phyloP scores from a whole-genome alignment of 2,113 vertebrate genomes.

The Vicugna pacos region DNA sequence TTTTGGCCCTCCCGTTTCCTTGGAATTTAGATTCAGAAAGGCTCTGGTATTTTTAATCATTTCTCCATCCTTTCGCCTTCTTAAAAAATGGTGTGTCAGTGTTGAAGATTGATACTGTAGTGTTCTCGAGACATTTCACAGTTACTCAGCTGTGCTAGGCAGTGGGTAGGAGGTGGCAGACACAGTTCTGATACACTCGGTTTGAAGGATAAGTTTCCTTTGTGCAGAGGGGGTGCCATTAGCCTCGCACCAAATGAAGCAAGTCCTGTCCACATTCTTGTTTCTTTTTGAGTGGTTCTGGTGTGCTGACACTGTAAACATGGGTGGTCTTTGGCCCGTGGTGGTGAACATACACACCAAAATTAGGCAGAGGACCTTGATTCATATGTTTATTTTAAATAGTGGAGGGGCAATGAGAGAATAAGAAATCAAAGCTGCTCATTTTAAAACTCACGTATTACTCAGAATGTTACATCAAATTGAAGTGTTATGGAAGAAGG shows the following conservation, averaged over 20 bases:
- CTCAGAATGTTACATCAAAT: not conserved
- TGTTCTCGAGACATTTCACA: not conserved
- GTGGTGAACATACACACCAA: not conserved
- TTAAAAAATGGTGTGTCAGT: not conserved
- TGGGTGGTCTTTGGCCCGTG: not conserved
- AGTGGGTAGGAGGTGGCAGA: not conserved
- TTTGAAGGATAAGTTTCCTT: not conserved
- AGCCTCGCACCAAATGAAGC: not conserved
- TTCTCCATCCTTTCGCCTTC: not conserved
- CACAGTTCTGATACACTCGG: not conserved
- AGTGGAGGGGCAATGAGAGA: not conserved
- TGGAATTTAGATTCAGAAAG: slow-evolving; percentile 47
- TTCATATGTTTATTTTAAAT: not conserved
- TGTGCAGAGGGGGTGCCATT: not conserved
- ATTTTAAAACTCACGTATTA: not conserved
- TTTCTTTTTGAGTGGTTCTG: not conserved
- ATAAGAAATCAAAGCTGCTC: not conserved
- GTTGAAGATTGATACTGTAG: not conserved
- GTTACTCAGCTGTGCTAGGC: not conserved
- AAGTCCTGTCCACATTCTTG: not conserved
- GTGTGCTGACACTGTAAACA: not conserved
- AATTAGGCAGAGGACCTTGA: not conserved
- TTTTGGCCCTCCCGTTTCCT: not conserved
- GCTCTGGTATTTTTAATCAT: not conserved
- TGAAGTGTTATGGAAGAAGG: not conserved